Evolutionary conservation across 2,888 invertebrate genomes (phyloP), one percentile per base, ranked within the genome.

Genomic region (Scaptomyza tumidula): DNA sequence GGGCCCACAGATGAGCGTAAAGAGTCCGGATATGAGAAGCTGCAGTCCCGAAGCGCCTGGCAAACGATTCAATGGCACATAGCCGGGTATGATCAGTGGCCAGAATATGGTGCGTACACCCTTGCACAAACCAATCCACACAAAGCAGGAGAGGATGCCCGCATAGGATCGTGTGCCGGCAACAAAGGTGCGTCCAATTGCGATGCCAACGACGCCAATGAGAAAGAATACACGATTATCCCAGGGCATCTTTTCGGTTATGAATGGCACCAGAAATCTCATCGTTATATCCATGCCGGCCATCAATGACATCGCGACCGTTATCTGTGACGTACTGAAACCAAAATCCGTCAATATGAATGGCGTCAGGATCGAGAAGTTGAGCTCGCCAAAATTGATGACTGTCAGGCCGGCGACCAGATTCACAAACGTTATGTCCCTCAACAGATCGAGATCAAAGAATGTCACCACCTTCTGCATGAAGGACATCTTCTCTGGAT

Each of bases 21-120:
- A 93, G 4, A 95, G 89, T 0, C 95, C 96, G 78, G 95, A 94
- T 49, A 94, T 94, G 9, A 95, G 91, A 39, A 96, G 90, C 86
- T 95, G 95, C 49, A 96, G 92, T 0, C 96, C 96, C 0, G 95
- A 93, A 3, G 96, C 96, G 10, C 95, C 95, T 0, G 96, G 95
- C 64, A 96, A 88, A 63, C 95, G 94, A 70, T 95, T 94, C 13
- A 96, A 87, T 0, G 95, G 94, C 44, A 96, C 95, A 85, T 96
- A 94, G 0, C 94, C 94, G 3, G 96, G 95, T 79, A 96, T 95
- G 11, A 95, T 95, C 5, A 96, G 90, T 0, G 95, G 95, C 94
- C 96, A 95, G 83, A 96, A 96, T 6, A 96, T 95, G 5, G 96
- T 96, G 59, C 95, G 92, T 1, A 96, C 90, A 0, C 95, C 96